Evolutionary conservation across 1,140 invertebrate species (phyloP), one percentile per base, ranked within the genome.

Genomic region (Bombus cullumanus): DNA sequence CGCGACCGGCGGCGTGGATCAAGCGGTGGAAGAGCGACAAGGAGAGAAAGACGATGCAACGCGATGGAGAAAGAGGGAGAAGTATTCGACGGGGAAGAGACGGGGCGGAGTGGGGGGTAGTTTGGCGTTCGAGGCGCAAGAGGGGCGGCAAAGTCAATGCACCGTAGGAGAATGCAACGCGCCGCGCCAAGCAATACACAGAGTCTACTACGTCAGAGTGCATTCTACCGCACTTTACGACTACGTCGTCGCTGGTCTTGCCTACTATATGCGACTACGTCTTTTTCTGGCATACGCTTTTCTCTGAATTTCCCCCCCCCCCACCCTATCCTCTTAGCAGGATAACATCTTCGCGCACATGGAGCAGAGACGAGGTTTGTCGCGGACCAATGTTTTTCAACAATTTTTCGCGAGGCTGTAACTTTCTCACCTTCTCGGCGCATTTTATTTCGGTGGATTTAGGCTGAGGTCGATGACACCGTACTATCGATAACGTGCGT

Each of bases 161-260:
- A 94, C 94, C 92, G 90, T 92, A 89, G 91, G 93, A 91, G 94
- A 94, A 94, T 94, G 94, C 94, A 94, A 93, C 89, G 90, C 88
- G 91, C 93, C 87, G 90, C 88, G 88, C 91, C 92, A 86, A 83
- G 88, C 91, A 89, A 92, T 92, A 93, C 93, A 89, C 88, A 88
- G 81, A 64, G 57, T 78, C 75, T 66, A 41, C 92, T 90, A 91
- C 91, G 93, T 94, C 93, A 94, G 92, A 93, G 92, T 91, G 89
- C 92, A 93, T 94, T 94, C 91, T 93, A 89, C 91, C 90, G 89
- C 90, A 87, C 86, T 91, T 90, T 92, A 91, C 90, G 88, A 89
- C 85, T 84, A 88, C 84, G 81, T 34, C 74, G 86, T 62, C n/a
- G 9, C 8, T 15, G 31, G 22, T 59, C 53, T 10, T 72, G 72